Conservation (phyloP, 2,797 vertebrate genomes). For the Lepilemur septentrionalis region DNA sequence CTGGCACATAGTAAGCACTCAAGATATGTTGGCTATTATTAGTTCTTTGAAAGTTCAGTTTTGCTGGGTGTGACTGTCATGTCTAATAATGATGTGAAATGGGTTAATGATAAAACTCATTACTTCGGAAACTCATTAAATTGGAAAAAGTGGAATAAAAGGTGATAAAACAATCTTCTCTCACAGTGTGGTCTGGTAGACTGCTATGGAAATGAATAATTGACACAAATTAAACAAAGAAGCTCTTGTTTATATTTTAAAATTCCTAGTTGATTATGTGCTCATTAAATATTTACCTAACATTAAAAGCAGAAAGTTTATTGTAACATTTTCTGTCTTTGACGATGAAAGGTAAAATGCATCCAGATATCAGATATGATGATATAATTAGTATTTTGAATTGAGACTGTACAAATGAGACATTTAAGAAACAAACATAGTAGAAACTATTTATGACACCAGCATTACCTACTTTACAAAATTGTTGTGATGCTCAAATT, state of each 20-base stretch:
- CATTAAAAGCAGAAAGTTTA: constrained; percentile 53
- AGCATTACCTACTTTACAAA: neutral
- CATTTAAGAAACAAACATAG: constrained; percentile 36
- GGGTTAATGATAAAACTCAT: constrained; percentile 64
- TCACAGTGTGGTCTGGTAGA: constrained; percentile 41
- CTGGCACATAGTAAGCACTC: constrained; percentile 6
- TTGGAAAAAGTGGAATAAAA: constrained; percentile 63
- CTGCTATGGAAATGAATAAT: constrained; percentile 64
- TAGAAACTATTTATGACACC: constrained; percentile 7
- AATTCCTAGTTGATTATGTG: constrained; percentile 52
- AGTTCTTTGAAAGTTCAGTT: constrained; percentile 59
- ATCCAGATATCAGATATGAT: constrained; percentile 31
- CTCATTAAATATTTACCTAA: constrained; percentile 73
- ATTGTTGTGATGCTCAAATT: constrained; percentile 21
- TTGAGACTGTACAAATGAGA: constrained; percentile 34
- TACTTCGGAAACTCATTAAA: constrained; percentile 62
- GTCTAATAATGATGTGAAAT: constrained; percentile 50
- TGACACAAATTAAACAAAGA: constrained; percentile 59
- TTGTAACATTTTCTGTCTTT: constrained; percentile 60
- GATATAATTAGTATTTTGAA: constrained; percentile 49
- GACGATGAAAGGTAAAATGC: constrained; percentile 2
- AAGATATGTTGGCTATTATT: constrained; percentile 54
- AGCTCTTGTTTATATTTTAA: constrained; percentile 61
- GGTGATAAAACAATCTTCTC: constrained; percentile 60
- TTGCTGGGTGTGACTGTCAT: constrained; percentile 45